phyloP scores from a whole-genome alignment of 2,888 invertebrate species.

The Drosophila borealis region DNA sequence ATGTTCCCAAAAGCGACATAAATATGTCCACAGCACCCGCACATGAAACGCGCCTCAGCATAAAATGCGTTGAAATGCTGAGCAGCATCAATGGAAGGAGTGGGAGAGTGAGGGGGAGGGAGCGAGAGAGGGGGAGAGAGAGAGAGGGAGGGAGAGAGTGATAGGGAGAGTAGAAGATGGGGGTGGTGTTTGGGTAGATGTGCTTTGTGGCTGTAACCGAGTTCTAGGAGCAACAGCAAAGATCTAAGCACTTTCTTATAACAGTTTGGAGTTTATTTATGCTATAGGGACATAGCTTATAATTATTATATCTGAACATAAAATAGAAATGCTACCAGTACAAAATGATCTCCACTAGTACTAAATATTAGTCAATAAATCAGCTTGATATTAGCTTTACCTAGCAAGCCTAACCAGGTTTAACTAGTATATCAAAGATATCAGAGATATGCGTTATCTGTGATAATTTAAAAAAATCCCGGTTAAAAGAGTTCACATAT shows the following conservation, averaged over 20 bases:
- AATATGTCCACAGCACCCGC: constrained; percentile 84
- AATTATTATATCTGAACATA: constrained; percentile 5
- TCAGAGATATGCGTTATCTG: too few relatives aligned
- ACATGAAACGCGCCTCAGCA: constrained; percentile 77
- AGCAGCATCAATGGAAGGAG: constrained; percentile 28
- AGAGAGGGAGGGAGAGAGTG: background rate
- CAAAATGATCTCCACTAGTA: background rate
- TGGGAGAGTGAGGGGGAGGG: background rate
- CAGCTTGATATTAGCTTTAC: too few relatives aligned
- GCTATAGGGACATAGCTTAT: constrained; percentile 17
- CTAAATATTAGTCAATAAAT: too few relatives aligned
- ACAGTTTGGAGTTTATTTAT: constrained; percentile 17
- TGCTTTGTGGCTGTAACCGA: constrained; percentile 17
- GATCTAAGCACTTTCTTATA: constrained; percentile 6
- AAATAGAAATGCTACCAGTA: background rate
- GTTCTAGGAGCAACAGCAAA: constrained; percentile 13
- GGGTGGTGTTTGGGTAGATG: constrained; percentile 29
- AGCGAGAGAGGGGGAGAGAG: background rate
- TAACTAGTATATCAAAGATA: too few relatives aligned
- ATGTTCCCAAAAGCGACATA: constrained; percentile 84
- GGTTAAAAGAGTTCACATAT: too few relatives aligned
- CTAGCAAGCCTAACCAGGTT: too few relatives aligned
- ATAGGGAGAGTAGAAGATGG: constrained; percentile 10
- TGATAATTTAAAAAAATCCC: too few relatives aligned
- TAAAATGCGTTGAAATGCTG: constrained; percentile 72